Conservation (phyloP, 2,888 invertebrate species). For the Drosophila suboccidentalis region DNA sequence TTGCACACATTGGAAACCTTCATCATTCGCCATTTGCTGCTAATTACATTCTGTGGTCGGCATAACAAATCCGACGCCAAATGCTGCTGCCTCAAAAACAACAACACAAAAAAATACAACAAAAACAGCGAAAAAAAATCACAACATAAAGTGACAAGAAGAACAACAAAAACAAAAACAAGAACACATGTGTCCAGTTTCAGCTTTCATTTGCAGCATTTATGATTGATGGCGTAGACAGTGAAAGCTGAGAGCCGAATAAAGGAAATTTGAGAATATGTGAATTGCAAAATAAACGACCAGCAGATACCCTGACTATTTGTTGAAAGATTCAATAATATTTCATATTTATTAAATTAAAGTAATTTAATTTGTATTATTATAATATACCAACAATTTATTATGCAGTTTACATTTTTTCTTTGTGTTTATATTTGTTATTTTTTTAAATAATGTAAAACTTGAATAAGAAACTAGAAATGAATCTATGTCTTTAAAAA, state of each 20-base stretch:
- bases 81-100: slow-evolving; percentile 4
- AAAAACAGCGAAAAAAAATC: slow-evolving; percentile 26
- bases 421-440: too few relatives aligned
- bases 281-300: not conserved
- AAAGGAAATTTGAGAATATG: not conserved
- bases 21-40: slow-evolving; percentile 73
- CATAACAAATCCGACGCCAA: slow-evolving; percentile 72
- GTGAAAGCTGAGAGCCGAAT: slow-evolving; percentile 5
- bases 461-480: too few relatives aligned
- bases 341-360: not conserved
- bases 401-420: too few relatives aligned
- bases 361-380: too few relatives aligned
- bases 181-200: slow-evolving; percentile 25
- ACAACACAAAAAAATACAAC: slow-evolving; percentile 18
- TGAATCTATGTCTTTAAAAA: too few relatives aligned
- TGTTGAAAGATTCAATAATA: not conserved
- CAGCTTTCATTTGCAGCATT: slow-evolving; percentile 36
- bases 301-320: not conserved
- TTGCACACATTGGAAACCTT: slow-evolving; percentile 2
- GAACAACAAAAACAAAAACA: slow-evolving; percentile 24
- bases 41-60: slow-evolving; percentile 79
- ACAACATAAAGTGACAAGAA: slow-evolving; percentile 21
- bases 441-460: too few relatives aligned
- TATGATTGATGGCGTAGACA: slow-evolving; percentile 42
- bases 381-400: too few relatives aligned